These are phyloP conservation scores for Octopus sinensis DNA, from an alignment of 1,140 invertebrate genomes.

Conservation along the genomic window DNA sequence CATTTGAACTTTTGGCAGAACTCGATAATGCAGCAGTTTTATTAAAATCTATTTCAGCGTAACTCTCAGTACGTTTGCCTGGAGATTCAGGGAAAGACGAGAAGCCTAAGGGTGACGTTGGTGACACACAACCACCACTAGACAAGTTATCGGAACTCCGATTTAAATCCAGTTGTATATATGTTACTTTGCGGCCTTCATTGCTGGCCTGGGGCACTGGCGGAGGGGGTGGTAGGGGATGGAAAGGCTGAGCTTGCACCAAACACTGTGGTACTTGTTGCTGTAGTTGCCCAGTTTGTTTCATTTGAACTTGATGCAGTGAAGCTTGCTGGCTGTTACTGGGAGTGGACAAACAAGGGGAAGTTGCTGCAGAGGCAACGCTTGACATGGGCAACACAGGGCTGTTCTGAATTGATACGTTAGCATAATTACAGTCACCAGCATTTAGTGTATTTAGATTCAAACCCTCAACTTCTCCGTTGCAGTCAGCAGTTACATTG, in stretches of 20 bases:
- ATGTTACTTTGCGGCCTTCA: conserved; percentile 64
- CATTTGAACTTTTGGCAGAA: conserved; percentile 43
- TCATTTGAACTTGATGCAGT: background rate
- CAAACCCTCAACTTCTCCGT: background rate
- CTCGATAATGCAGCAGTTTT: conserved; percentile 78
- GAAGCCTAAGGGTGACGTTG: conserved; percentile 61
- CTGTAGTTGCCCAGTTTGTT: background rate
- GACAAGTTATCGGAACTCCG: conserved; percentile 26
- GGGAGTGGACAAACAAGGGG: background rate
- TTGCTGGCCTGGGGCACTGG: conserved; percentile 18
- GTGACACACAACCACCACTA: conserved; percentile 42
- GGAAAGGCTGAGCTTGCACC: conserved; percentile 13
- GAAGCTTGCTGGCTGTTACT: background rate
- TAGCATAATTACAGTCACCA: conserved; percentile 37
- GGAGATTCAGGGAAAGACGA: conserved; percentile 42
- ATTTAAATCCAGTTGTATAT: conserved; percentile 73
- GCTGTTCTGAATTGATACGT: conserved; percentile 25
- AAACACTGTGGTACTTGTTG: conserved; percentile 6
- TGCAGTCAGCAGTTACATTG: conserved; percentile 27
- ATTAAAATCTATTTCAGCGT: conserved; percentile 90
- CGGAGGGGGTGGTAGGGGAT: conserved; percentile 60
- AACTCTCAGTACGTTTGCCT: conserved; percentile 66
- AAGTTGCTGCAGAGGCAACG: background rate
- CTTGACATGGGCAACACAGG: background rate
- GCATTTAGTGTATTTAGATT: conserved; percentile 4